Evolutionary conservation across 2,113 vertebrate genomes (phyloP).

Genomic region (Centropristis striata): DNA sequence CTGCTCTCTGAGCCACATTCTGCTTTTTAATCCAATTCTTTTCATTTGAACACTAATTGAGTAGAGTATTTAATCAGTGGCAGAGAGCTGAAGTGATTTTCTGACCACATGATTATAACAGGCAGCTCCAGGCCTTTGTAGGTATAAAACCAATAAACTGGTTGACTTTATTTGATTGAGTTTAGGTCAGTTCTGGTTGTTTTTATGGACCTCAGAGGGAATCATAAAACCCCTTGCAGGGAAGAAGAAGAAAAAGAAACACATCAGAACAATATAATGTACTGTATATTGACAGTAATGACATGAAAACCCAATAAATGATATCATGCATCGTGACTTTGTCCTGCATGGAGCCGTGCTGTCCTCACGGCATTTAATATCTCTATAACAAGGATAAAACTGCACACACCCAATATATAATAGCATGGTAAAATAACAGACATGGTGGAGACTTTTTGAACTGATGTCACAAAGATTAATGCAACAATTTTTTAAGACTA

Average conservation of each 20-base stretch:
- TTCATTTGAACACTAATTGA: conserved; percentile 3
- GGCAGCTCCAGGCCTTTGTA: conserved; percentile 31
- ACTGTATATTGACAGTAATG: conserved; percentile 18
- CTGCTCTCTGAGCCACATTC: background rate
- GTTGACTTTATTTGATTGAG: conserved; percentile 35
- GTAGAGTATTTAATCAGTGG: conserved; percentile 22
- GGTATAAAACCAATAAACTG: conserved; percentile 48
- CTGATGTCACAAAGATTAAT: conserved; percentile 25
- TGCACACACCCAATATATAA: conserved; percentile 35
- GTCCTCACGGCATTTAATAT: conserved; percentile 20
- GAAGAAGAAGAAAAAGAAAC: background rate
- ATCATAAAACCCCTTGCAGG: conserved; percentile 20
- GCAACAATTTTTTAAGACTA: conserved; percentile 4
- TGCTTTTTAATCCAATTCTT: background rate
- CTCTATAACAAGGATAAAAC: conserved; percentile 29
- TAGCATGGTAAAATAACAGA: conserved; percentile 23
- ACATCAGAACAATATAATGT: background rate
- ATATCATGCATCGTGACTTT: conserved; percentile 7
- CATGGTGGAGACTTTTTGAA: conserved; percentile 27
- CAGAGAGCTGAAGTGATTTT: conserved; percentile 24
- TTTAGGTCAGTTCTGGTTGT: conserved; percentile 41
- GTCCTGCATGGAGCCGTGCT: conserved; percentile 6
- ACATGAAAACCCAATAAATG: conserved; percentile 25
- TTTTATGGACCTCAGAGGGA: conserved; percentile 46
- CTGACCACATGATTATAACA: conserved; percentile 41